Base-by-base conservation (phyloP, 2,888 invertebrate species). In the Chloromyia formosa region DNA sequence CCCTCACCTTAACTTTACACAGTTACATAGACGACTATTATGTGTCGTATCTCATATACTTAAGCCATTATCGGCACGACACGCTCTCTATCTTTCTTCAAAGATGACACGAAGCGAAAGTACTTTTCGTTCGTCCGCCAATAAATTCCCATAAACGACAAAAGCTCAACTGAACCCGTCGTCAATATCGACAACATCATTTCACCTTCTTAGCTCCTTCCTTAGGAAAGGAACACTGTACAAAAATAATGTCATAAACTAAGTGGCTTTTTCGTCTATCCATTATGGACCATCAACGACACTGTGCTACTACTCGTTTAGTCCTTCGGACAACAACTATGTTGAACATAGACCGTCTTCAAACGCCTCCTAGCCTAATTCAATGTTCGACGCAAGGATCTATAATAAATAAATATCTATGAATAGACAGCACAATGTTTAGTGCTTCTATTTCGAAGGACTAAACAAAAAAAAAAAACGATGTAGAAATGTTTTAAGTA, bases 91-190 rank as follows among this genome's bases (percentile, higher is more conserved):
- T 56, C n/a, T 16, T 10, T 22, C 20, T 56, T 56, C 56, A 35
- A 35, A 18, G 56, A n/a, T 56, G 20, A 16, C 56, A 20, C 22
- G 16, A 18, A 56, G 16, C 14, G 49, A 45, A 66, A 66, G 35
- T 66, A n/a, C 40, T 35, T 23, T 18, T n/a, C 23, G 22, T 49
- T 66, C 42, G 27, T 35, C 49, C 66, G 22, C 49, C 66, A 35
- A 66, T 66, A 66, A 66, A 66, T 66, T 45, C 22, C 18, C 20
- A 66, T 66, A 66, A 66, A 66, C 49, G 66, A 22, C 66, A 40
- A 49, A 66, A 66, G 66, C 66, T 49, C 45, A 45, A 16, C 16
- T 16, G 62, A 35, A 27, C 40, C 62, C 16, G 23, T 61, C 27
- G 23, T 16, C 62, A 40, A 9, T 18, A n/a, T 62, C 62, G 40